These are phyloP conservation scores for Micromys minutus DNA, from an alignment of 2,113 vertebrate species.

Conservation along the genomic window DNA sequence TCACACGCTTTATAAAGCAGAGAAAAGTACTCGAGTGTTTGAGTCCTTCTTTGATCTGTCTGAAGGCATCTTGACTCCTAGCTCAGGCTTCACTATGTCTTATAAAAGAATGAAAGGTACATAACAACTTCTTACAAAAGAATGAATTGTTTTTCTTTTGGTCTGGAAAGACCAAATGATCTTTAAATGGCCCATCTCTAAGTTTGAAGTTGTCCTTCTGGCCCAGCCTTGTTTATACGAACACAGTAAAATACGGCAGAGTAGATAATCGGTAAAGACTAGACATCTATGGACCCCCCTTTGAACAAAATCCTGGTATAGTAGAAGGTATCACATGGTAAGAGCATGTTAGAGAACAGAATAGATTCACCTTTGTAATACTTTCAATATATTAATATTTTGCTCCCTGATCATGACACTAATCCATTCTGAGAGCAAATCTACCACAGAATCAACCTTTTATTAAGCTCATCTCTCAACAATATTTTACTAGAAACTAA, in stretches of 20 bases:
- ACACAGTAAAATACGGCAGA: neutral
- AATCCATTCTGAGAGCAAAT: neutral
- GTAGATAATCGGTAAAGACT: neutral
- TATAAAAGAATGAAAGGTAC: neutral
- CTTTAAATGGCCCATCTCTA: neutral
- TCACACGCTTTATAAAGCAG: neutral
- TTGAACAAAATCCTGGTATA: neutral
- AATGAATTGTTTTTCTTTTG: neutral
- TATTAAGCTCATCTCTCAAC: neutral
- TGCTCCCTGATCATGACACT: neutral
- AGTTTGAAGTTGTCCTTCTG: neutral
- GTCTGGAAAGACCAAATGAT: neutral
- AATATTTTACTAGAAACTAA: neutral
- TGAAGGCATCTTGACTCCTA: neutral
- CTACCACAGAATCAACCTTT: neutral
- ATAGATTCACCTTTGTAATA: neutral
- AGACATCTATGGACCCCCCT: neutral
- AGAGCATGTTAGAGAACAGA: neutral
- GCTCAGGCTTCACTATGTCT: slow-evolving; percentile 7
- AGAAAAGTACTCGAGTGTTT: neutral
- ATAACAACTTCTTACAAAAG: slow-evolving; percentile 24
- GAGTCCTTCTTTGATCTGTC: neutral
- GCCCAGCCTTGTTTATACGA: neutral
- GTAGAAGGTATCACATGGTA: fast-evolving
- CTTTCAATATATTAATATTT: neutral